Conservation (phyloP, 2,888 invertebrate genomes). For the Hofmannophila pseudospretella region DNA sequence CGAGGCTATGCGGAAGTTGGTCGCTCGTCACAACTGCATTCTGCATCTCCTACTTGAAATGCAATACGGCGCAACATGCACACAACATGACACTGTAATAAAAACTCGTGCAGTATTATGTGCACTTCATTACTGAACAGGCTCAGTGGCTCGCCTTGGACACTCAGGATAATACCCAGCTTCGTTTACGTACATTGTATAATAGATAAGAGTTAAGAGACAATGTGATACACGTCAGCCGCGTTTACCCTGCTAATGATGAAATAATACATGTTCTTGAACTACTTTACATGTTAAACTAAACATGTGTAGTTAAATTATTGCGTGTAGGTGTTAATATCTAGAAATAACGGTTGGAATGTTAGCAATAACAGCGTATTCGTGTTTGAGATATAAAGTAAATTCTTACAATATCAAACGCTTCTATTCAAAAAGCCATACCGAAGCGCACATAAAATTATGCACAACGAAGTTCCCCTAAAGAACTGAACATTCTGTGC, state of each 20-base stretch:
- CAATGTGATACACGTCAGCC: constrained; percentile 21
- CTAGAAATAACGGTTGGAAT: constrained; percentile 11
- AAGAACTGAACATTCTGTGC: constrained; percentile 54
- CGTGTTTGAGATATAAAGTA: constrained; percentile 6
- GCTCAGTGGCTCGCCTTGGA: constrained; percentile 41
- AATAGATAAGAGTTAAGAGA: constrained; percentile 29
- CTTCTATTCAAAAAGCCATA: constrained; percentile 12
- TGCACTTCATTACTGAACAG: constrained; percentile 43
- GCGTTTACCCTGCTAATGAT: constrained; percentile 12
- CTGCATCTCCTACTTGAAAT: constrained; percentile 38
- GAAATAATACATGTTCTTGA: constrained; percentile 18
- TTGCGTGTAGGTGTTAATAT: constrained; percentile 6
- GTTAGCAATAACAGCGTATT: constrained; percentile 6
- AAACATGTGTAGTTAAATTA: constrained; percentile 11
- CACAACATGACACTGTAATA: constrained; percentile 33
- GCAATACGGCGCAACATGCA: constrained; percentile 18
- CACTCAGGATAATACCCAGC: constrained; percentile 25
- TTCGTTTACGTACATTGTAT: constrained; percentile 34
- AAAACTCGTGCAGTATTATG: constrained; percentile 44
- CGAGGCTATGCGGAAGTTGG: constrained; percentile 43
- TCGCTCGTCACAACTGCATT: constrained; percentile 49
- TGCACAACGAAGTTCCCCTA: constrained; percentile 44
- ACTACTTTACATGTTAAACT: constrained; percentile 17
- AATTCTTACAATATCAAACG: constrained; percentile 4
- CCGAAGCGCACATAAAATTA: constrained; percentile 26